A percentile compares a stretch with the other conserved stretches of the same genome.
Conservation (phyloP, 2,888 invertebrate species). For the Tiphia femorata region DNA sequence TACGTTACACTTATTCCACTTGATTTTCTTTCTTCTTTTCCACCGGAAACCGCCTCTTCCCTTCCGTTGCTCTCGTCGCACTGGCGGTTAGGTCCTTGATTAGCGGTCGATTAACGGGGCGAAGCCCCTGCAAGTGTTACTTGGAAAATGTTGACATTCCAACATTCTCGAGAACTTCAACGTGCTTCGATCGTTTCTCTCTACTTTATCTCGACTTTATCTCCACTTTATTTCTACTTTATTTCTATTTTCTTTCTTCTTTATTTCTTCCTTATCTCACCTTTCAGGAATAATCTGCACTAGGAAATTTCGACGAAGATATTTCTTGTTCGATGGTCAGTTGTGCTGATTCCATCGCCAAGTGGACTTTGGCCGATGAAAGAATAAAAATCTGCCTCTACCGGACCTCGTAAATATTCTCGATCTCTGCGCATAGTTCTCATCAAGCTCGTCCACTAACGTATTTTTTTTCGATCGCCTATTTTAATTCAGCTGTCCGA, state of each 20-base stretch:
- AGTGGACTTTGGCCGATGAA: too few relatives aligned
- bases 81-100: background rate
- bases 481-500: too few relatives aligned
- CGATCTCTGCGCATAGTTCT: background rate
- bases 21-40: background rate
- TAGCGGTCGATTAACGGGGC: background rate
- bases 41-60: conserved; percentile 7
- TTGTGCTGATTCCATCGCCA: too few relatives aligned
- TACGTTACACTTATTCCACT: conserved; percentile 42
- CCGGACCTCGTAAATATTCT: background rate
- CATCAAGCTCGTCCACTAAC: too few relatives aligned
- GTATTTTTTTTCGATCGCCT: too few relatives aligned
- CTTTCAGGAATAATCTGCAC: background rate
- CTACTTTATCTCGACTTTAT: background rate
- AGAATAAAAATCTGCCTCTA: background rate
- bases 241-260: background rate
- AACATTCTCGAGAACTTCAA: background rate
- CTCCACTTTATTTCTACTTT: background rate
- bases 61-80: background rate
- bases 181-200: background rate
- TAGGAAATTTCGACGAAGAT: too few relatives aligned
- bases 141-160: too few relatives aligned
- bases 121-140: background rate
- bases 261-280: background rate
- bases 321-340: too few relatives aligned